Percentiles rank a stretch among this genome's conserved stretches.
Evolutionary conservation across 1,140 invertebrate species (phyloP).

Genomic region (Rhynchophorus ferrugineus): DNA sequence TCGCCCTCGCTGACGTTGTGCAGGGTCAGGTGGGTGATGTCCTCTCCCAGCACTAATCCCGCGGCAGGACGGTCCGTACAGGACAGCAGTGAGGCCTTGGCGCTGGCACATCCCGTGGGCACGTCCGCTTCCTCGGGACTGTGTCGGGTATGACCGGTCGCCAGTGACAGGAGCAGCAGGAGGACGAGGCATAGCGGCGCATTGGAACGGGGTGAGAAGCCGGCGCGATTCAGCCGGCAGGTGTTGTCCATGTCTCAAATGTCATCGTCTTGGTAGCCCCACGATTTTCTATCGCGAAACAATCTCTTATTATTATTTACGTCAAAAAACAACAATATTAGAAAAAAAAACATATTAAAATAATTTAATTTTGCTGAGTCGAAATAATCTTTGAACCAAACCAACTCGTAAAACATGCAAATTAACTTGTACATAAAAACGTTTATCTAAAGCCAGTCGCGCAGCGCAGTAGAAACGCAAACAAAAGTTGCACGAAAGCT

Average conservation of each 20-base stretch:
- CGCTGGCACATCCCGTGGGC: constrained; percentile 15
- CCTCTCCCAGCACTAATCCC: constrained; percentile 14
- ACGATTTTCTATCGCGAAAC: too few species aligned
- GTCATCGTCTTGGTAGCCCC: constrained; percentile 27
- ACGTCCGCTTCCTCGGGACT: constrained; percentile 19
- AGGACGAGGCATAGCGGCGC: constrained; percentile 4
- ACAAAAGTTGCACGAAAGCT: too few species aligned
- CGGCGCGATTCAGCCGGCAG: constrained; percentile 33
- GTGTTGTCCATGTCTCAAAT: constrained; percentile 29
- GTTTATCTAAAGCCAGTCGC: too few species aligned
- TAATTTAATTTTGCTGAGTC: too few species aligned
- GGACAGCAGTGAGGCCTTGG: constrained; percentile 19
- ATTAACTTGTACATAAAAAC: too few species aligned
- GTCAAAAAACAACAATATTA: too few species aligned
- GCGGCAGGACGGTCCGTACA: constrained; percentile 26
- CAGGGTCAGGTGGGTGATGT: constrained; percentile 27
- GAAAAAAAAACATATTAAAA: too few species aligned
- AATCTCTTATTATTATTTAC: too few species aligned
- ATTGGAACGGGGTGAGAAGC: constrained; percentile 4
- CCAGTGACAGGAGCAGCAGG: constrained; percentile 7
- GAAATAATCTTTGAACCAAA: too few species aligned
- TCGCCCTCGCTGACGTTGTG: constrained; percentile 47
- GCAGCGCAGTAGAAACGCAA: too few species aligned
- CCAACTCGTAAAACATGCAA: too few species aligned
- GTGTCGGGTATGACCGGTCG: constrained; percentile 24